Conservation (phyloP, 2,113 vertebrate genomes). For the Urocitellus parryii region DNA sequence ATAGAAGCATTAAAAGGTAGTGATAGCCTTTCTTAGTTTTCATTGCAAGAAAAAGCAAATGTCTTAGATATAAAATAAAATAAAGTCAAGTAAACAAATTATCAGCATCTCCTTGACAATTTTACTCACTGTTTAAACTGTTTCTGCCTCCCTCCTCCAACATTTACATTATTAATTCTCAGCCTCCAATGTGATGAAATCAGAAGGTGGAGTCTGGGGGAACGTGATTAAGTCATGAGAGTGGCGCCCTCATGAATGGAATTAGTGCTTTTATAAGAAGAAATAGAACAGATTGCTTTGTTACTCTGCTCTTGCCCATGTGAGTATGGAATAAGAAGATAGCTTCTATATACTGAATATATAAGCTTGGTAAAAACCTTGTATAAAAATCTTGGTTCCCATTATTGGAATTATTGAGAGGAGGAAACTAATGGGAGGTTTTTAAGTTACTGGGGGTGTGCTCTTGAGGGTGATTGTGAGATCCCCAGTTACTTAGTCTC, state of each 20-base stretch:
- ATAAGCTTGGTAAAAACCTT: background rate
- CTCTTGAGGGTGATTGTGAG: background rate
- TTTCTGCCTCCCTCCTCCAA: background rate
- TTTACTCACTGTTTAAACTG: background rate
- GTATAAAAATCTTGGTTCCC: background rate
- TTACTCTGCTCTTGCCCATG: background rate
- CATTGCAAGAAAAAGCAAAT: background rate
- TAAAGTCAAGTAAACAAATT: background rate
- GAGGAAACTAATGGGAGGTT: background rate
- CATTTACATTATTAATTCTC: background rate
- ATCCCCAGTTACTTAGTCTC: background rate
- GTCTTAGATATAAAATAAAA: background rate
- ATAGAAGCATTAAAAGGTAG: background rate
- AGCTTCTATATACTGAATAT: background rate
- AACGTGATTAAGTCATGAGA: background rate
- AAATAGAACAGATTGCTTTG: background rate
- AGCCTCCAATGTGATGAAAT: background rate
- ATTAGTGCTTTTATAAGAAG: background rate
- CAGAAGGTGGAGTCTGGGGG: background rate
- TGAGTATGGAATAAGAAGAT: background rate
- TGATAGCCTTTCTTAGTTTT: slow-evolving; percentile 22
- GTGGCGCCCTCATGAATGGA: background rate
- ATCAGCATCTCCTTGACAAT: background rate
- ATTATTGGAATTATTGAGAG: background rate
- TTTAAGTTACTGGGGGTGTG: background rate